These are phyloP conservation scores for Cephus nigrinus DNA, from an alignment of 2,888 invertebrate species.

Conservation along the genomic window DNA sequence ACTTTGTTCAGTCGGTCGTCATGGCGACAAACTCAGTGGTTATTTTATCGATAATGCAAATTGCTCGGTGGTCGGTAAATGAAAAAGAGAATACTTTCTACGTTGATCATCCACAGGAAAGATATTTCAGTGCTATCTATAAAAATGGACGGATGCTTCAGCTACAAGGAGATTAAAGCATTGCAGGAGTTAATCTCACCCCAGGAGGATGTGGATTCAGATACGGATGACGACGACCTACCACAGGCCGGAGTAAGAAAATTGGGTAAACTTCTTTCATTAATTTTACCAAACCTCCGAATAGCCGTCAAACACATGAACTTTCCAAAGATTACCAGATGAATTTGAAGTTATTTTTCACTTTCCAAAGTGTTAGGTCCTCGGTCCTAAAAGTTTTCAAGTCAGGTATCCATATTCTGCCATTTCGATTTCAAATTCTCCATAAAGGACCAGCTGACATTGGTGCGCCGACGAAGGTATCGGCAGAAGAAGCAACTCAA, in stretches of 20 bases:
- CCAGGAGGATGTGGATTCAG: slow-evolving; percentile 53
- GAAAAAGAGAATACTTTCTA: neutral
- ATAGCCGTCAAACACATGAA: neutral
- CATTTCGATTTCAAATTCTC: neutral
- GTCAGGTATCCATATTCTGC: neutral
- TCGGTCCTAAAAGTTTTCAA: neutral
- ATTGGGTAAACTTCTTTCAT: slow-evolving; percentile 41
- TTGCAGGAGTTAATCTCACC: slow-evolving; percentile 51
- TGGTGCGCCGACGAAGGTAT: slow-evolving; percentile 45
- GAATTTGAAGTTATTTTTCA: neutral
- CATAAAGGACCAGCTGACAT: slow-evolving; percentile 67
- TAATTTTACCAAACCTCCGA: neutral
- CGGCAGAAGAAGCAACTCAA: slow-evolving; percentile 40
- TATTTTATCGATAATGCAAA: neutral
- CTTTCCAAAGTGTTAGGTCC: neutral
- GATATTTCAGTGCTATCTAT: neutral
- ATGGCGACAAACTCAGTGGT: neutral
- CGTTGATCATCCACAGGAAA: neutral
- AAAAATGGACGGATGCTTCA: slow-evolving; percentile 52
- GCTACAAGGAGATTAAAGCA: slow-evolving; percentile 50
- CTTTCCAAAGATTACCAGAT: neutral
- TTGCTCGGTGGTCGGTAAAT: neutral
- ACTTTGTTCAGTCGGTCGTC: neutral
- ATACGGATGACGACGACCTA: slow-evolving; percentile 53
- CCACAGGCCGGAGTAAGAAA: slow-evolving; percentile 51